Base-by-base conservation (phyloP, 2,797 vertebrate species). In the Lithobates sylvaticus region DNA sequence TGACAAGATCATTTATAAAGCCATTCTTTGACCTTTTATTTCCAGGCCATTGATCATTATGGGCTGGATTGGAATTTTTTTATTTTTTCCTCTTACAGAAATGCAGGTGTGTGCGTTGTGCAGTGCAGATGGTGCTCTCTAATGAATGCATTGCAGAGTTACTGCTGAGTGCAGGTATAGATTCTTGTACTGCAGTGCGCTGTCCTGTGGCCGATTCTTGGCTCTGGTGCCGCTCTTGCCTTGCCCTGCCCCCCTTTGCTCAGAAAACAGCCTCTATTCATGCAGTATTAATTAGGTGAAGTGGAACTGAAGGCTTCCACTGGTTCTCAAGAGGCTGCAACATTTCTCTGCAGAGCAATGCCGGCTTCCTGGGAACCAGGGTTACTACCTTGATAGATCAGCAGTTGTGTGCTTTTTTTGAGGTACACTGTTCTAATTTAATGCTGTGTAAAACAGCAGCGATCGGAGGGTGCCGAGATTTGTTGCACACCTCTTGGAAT, bases 201-300 rank as follows among this genome's bases (percentile, higher is more conserved):
- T 80, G 58, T 75, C 68, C 86, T 69, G 39, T 83, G 47, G 67
- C 36, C 7, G 58, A 8, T 54, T 83, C 86, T 84, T 87, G 81
- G 86, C 86, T 84, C 61, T 10, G 34, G 81, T 36, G 73, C 69
- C n/a, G 50, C 81, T 83, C 50, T 29, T 42, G 27, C 54, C 29
- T 73, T 70, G 27, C 79, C 70, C 75, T 73, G 32, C 86, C 81
- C 71, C 86, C 76, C 86, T 76, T 61, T 79, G 65, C 70, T 54
- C 58, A 75, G 72, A 83, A 84, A 78, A 70, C 61, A 32, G 75
- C 78, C 86, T 87, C 81, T 34, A 84, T 84, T 87, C 81, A 87
- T 87, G 86, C 86, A 87, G 76, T 83, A 87, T 87, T 87, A 87
- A 87, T 87, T 78, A 75, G 81, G 32, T 42, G 76, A 79, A 84